These are phyloP conservation scores for Synergus itoensis DNA, from an alignment of 2,888 invertebrate species.

Conservation along the genomic window DNA sequence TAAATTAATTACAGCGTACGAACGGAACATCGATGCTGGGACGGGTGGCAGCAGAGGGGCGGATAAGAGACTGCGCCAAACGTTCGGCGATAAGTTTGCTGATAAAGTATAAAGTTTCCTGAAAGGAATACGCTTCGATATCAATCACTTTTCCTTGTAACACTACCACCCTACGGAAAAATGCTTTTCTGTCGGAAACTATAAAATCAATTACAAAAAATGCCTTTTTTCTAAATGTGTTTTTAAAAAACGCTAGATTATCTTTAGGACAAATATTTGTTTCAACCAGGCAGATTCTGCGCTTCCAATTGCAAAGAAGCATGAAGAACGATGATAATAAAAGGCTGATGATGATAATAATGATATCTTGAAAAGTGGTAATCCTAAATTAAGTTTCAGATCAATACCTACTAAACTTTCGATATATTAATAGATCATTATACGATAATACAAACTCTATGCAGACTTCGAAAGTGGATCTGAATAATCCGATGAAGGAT, in stretches of 20 bases:
- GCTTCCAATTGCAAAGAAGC: no score
- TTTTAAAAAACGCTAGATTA: neutral
- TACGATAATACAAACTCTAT: neutral
- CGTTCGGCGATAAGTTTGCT: slow-evolving; percentile 65
- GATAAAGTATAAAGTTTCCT: slow-evolving; percentile 65
- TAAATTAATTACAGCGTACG: slow-evolving; percentile 66
- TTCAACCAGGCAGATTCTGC: neutral
- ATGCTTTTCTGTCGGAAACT: neutral
- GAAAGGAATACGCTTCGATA: slow-evolving; percentile 57
- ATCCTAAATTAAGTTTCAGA: neutral
- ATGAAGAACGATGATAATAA: no score
- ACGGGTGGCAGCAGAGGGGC: slow-evolving; percentile 49
- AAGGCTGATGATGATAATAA: no score
- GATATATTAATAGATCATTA: slow-evolving; percentile 14
- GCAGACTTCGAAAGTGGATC: neutral
- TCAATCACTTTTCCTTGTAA: slow-evolving; percentile 61
- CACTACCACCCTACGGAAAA: neutral
- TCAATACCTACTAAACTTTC: neutral
- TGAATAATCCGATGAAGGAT: slow-evolving; percentile 29
- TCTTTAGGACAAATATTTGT: neutral
- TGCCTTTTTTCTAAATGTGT: neutral
- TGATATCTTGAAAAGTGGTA: neutral
- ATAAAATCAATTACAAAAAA: neutral
- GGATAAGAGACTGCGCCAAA: slow-evolving; percentile 52
- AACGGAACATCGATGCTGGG: slow-evolving; percentile 60